Conservation (phyloP, 2,113 vertebrate species). For the Amphiprion ocellaris region DNA sequence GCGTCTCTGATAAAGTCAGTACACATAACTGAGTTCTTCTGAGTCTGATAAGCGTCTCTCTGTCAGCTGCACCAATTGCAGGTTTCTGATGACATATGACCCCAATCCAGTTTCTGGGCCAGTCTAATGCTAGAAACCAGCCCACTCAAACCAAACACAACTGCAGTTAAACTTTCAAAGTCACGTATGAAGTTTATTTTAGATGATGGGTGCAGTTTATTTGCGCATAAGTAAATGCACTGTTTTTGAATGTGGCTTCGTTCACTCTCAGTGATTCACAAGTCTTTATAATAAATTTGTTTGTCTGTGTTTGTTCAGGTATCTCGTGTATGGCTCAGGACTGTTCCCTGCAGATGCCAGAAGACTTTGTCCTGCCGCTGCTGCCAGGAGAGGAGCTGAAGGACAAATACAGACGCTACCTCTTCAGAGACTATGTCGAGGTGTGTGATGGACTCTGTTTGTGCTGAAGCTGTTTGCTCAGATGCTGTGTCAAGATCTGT, state of each 20-base stretch:
- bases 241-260: neutral
- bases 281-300: neutral
- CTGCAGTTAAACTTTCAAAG: neutral
- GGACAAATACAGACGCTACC: conserved; percentile 99
- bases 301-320: conserved; percentile 82
- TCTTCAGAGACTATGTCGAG: conserved; percentile 99
- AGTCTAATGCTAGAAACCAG: conserved; percentile 39
- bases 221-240: neutral
- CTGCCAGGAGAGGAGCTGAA: conserved; percentile 96
- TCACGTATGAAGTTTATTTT: no score
- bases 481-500: neutral
- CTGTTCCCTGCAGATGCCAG: conserved; percentile 94
- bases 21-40: neutral
- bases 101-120: conserved; percentile 29
- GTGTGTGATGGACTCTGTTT: conserved; percentile 61
- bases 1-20: conserved; percentile 28
- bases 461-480: conserved; percentile 11
- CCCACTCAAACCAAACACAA: neutral
- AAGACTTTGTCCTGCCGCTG: conserved; percentile 97
- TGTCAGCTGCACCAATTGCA: conserved; percentile 43
- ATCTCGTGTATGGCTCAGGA: conserved; percentile 99
- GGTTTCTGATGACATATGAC: conserved; percentile 13
- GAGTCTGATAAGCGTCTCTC: conserved; percentile 34
- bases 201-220: no score
- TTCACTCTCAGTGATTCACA: neutral